Percentiles rank a stretch among this genome's conserved stretches.
Evolutionary conservation across 1,140 invertebrate species (phyloP).

Genomic region (Drosophila equinoxialis): DNA sequence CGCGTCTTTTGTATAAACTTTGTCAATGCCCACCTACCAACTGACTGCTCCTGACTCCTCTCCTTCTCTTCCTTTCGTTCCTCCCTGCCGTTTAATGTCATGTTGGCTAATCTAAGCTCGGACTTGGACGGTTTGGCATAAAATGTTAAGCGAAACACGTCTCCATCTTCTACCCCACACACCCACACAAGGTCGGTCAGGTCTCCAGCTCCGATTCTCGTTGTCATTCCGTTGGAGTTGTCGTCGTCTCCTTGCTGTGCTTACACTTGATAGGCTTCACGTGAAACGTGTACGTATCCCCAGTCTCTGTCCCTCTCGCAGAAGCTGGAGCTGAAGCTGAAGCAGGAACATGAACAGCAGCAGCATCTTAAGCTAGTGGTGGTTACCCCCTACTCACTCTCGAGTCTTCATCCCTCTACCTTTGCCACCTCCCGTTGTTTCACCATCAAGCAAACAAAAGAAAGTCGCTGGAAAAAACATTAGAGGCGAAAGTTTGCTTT

Average conservation of each 20-base stretch:
- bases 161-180: constrained; percentile 22
- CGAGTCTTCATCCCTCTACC: too few species aligned
- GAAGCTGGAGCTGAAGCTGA: constrained; percentile 24
- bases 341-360: background rate
- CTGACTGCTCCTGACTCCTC: background rate
- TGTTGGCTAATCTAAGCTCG: constrained; percentile 50
- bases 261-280: constrained; percentile 73
- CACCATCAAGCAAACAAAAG: constrained; percentile 27
- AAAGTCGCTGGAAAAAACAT: constrained; percentile 52
- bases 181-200: constrained; percentile 38
- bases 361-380: constrained; percentile 21
- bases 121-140: constrained; percentile 13
- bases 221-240: constrained; percentile 55
- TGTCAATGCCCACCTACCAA: constrained; percentile 29
- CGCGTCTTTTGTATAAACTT: constrained; percentile 51
- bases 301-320: background rate
- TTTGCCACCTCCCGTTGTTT: background rate
- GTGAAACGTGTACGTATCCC: constrained; percentile 48
- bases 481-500: constrained; percentile 66
- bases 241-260: constrained; percentile 34
- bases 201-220: constrained; percentile 18
- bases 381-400: background rate
- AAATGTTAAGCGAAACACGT: constrained; percentile 62
- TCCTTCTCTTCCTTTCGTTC: background rate
- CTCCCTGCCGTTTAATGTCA: constrained; percentile 31